These are phyloP conservation scores for Morpho helenor DNA, from an alignment of 2,888 invertebrate species.

Conservation along the genomic window DNA sequence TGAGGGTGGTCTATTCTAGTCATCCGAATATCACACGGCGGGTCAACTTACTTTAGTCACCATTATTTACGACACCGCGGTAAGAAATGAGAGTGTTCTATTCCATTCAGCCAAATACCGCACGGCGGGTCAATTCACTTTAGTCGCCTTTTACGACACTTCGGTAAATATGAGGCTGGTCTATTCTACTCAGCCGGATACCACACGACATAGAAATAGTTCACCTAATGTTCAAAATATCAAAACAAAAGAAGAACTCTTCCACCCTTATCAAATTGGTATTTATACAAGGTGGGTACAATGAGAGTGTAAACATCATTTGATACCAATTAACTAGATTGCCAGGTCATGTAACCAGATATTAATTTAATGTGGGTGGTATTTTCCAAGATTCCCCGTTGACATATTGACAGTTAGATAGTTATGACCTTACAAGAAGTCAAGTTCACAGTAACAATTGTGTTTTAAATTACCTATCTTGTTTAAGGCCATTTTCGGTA, in stretches of 20 bases:
- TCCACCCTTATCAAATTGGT: conserved; percentile 16
- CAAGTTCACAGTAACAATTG: conserved; percentile 8
- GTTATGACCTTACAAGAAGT: conserved; percentile 4
- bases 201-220: no score
- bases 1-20: no score
- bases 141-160: no score
- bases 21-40: no score
- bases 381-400: conserved; percentile 12
- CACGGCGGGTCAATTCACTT: no score
- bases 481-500: neutral
- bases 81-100: no score
- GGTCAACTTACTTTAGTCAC: no score
- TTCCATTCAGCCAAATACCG: no score
- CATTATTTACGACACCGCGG: no score
- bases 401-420: conserved; percentile 4
- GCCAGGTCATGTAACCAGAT: conserved; percentile 24
- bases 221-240: neutral
- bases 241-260: conserved; percentile 14
- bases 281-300: conserved; percentile 16
- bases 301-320: conserved; percentile 33
- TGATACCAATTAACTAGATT: conserved; percentile 47
- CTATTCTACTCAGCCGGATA: no score
- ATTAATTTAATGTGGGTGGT: conserved; percentile 18
- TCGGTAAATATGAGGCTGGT: no score
- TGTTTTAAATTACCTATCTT: conserved; percentile 1